Conservation (phyloP, 2,113 vertebrate species). For the Oriolus oriolus region DNA sequence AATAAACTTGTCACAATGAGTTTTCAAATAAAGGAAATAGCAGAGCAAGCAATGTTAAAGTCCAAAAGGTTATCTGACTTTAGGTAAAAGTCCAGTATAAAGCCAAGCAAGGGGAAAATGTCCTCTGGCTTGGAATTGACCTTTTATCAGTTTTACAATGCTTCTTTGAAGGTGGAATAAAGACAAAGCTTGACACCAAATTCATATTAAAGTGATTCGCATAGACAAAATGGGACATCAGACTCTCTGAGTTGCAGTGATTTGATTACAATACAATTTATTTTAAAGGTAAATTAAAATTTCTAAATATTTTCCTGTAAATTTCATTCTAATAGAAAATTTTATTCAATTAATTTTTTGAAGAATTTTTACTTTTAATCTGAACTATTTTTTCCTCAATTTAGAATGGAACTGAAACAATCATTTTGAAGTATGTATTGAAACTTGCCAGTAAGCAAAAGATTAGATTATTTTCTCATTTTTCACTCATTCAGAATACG, state of each 20-base stretch:
- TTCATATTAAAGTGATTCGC: not conserved
- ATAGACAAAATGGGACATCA: not conserved
- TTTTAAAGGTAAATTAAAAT: not conserved
- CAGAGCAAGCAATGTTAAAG: not conserved
- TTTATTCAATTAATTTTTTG: not conserved
- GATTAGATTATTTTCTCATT: not conserved
- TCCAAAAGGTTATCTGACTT: not conserved
- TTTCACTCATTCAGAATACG: not conserved
- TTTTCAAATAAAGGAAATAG: not conserved
- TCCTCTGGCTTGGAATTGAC: not conserved
- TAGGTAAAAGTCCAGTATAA: not conserved
- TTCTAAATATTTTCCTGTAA: not conserved
- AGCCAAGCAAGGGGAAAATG: not conserved
- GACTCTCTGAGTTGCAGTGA: not conserved
- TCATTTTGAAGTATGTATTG: not conserved
- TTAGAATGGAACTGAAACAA: not conserved
- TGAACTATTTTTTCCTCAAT: not conserved
- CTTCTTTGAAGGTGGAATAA: not conserved
- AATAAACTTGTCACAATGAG: not conserved
- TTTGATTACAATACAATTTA: not conserved
- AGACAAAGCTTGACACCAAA: not conserved
- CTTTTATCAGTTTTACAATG: not conserved
- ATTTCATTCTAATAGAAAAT: not conserved
- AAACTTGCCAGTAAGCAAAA: not conserved
- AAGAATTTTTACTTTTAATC: not conserved